These are phyloP conservation scores for Himantopus leucocephalus DNA, from an alignment of 2,113 vertebrate genomes.

Conservation along the genomic window DNA sequence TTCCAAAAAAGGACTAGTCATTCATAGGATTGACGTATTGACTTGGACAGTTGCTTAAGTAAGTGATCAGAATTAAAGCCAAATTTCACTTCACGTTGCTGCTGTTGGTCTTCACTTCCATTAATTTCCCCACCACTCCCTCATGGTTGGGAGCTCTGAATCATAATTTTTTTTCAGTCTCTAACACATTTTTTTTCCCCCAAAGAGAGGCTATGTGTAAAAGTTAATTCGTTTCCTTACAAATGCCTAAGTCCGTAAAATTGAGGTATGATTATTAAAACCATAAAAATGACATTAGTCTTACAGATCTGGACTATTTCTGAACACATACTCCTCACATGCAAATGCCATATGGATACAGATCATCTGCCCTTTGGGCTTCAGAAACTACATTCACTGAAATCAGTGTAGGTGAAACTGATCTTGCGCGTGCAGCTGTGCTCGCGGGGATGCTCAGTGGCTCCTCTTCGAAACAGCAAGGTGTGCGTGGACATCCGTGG, in stretches of 20 bases:
- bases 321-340: no score
- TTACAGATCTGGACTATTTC: no score
- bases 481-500: no score
- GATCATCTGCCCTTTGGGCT: no score
- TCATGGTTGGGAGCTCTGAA: background rate
- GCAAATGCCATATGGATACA: no score
- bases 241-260: background rate
- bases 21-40: background rate
- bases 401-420: no score
- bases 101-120: background rate
- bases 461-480: no score
- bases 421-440: no score
- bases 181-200: background rate
- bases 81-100: background rate
- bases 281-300: no score
- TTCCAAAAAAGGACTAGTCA: background rate
- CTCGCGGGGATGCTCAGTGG: no score
- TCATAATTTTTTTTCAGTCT: background rate
- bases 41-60: background rate
- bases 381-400: no score
- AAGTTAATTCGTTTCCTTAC: background rate
- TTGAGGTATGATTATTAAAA: no score
- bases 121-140: background rate
- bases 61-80: background rate
- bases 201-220: background rate